A percentile compares a stretch with the other conserved stretches of the same genome.
Evolutionary conservation across 2,113 vertebrate genomes (phyloP).

Genomic region (Nothoprocta perdicaria): DNA sequence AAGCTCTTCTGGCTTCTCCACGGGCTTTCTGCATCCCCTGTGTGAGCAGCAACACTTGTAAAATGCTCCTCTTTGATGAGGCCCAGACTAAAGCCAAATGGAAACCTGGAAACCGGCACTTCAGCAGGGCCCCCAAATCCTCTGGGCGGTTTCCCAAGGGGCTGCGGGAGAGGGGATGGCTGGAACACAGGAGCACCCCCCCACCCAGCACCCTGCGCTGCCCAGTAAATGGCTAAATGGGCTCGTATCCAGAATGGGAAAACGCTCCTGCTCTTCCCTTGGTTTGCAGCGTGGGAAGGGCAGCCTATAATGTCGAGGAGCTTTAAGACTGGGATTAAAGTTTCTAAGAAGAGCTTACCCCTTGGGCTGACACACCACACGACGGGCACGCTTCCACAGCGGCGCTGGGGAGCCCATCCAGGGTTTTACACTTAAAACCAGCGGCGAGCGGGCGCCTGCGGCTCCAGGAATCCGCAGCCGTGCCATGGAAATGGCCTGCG

Average conservation of each 20-base stretch:
- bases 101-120: accelerated
- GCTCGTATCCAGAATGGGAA: accelerated
- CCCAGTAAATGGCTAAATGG: neutral
- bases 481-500: neutral
- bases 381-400: neutral
- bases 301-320: neutral
- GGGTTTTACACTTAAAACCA: neutral
- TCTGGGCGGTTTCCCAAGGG: neutral
- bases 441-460: neutral
- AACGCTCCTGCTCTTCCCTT: neutral
- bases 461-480: neutral
- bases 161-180: neutral
- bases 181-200: neutral
- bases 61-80: neutral
- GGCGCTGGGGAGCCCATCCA: neutral
- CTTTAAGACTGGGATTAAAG: conserved; percentile 30
- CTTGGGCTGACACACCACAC: neutral
- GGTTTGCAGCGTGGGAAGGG: conserved; percentile 8
- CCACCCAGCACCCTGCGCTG: neutral
- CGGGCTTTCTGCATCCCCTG: neutral
- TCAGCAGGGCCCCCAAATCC: neutral
- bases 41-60: neutral
- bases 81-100: neutral
- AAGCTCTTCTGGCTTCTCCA: neutral
- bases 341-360: conserved; percentile 22